phyloP scores from a whole-genome alignment of 1,140 invertebrate species.

The Mylabris phalerata region DNA sequence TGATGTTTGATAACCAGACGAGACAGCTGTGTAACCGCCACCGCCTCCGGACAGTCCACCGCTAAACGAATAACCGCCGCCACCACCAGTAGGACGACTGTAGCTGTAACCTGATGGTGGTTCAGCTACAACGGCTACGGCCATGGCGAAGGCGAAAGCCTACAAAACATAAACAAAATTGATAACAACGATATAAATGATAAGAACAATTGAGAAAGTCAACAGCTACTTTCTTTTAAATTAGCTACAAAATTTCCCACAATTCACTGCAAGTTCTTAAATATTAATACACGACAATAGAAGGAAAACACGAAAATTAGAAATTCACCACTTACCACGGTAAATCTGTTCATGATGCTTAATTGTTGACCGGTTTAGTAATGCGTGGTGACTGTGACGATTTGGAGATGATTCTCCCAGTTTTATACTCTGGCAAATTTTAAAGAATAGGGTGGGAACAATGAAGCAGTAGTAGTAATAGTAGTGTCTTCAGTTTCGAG shows the following conservation, averaged over 20 bases:
- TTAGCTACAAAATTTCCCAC: background rate
- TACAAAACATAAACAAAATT: constrained; percentile 41
- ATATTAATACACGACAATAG: background rate
- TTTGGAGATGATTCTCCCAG: too few species aligned
- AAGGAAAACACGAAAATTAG: background rate
- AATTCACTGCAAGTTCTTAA: background rate
- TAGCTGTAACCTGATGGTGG: constrained; percentile 62
- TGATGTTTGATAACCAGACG: constrained; percentile 62
- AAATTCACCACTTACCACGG: constrained; percentile 38
- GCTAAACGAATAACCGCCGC: constrained; percentile 37
- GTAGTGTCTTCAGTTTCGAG: too few species aligned
- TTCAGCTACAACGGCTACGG: constrained; percentile 50
- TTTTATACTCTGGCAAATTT: too few species aligned
- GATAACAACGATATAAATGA: too few species aligned
- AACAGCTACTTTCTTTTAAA: background rate
- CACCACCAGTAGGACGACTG: constrained; percentile 51
- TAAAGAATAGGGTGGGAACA: too few species aligned
- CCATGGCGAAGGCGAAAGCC: constrained; percentile 58
- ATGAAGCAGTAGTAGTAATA: too few species aligned
- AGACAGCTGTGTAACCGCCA: constrained; percentile 65
- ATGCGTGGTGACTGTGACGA: constrained; percentile 35
- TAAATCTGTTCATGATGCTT: constrained; percentile 43
- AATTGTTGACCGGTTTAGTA: constrained; percentile 35
- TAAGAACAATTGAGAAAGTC: too few species aligned
- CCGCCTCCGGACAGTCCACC: constrained; percentile 50